A percentile compares a stretch with the other conserved stretches of the same genome.
Conservation (phyloP, 2,113 vertebrate species). For the Microcebus jonahi region DNA sequence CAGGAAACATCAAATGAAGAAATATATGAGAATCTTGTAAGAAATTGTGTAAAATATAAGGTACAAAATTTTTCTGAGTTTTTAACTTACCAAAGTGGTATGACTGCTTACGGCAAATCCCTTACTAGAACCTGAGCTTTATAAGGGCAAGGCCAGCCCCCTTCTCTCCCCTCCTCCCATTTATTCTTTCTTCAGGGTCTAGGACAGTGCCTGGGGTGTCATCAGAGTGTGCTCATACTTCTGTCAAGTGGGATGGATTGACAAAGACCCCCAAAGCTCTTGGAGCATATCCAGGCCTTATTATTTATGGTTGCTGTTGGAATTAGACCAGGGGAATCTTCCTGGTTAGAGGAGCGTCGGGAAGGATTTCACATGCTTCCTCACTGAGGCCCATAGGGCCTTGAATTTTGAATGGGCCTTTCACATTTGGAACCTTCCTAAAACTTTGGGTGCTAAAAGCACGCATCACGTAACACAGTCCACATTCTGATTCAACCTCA, state of each 20-base stretch:
- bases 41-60: background rate
- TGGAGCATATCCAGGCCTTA: background rate
- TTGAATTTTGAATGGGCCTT: background rate
- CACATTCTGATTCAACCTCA: background rate
- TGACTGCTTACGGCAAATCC: background rate
- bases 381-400: background rate
- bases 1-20: background rate
- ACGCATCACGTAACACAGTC: rapidly evolving
- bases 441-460: background rate
- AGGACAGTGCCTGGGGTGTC: background rate
- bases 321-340: background rate
- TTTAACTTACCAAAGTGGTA: background rate
- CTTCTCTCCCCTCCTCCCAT: background rate
- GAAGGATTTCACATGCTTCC: background rate
- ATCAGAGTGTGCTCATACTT: background rate
- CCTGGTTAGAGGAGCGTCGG: background rate
- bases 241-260: background rate
- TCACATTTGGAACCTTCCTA: background rate
- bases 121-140: background rate
- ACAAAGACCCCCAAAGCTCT: background rate
- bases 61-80: background rate
- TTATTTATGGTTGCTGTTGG: background rate
- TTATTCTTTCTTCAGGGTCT: background rate
- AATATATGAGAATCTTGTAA: background rate
- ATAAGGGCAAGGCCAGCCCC: background rate